Base-by-base conservation (phyloP, 2,113 vertebrate genomes). In the Australoheros scitulus region DNA sequence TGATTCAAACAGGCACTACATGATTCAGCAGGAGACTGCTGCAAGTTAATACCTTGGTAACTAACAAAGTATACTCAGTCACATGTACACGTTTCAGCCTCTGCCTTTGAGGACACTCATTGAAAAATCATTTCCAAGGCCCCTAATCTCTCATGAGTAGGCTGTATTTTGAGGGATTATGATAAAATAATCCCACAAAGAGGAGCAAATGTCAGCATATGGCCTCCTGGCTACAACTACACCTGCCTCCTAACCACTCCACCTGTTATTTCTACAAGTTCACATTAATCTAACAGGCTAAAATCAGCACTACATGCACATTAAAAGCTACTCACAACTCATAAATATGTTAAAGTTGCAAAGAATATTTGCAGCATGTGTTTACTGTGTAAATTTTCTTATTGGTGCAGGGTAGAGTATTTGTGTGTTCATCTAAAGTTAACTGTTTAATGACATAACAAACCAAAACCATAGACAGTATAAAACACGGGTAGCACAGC, bases 21-120 rank as follows among this genome's bases (percentile, higher is more conserved):
- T 97, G 83, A 95, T 97, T 88, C 97, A 97, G 89, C 97, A 97
- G 93, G 96, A 97, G 94, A 96, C 97, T 2, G 96, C 97, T 82
- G 96, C 97, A 83, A 98, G 97, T 96, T 98, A 97, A 97, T 97
- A 26, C 77, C 86, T 86, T 86, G 92, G 93, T 94, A 89, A 87
- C 15, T 13, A 63, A 17, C 47, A 57, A 77, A n/a, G 3, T 11
- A 34, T 22, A 70, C 68, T 38, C 14, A 65, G 13, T 64, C 15
- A n/a, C 9, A 20, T 24, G 43, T 26, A 52, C 70, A 52, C 32
- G 72, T 70, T 29, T 57, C 32, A n/a, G 32, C 11, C 14, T 14
- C 7, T 38, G 3, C 3, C n/a, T 22, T 38, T 60, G 36, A 8
- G 0, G 22, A 76, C 34, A 59, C n/a, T 26, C 2, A 4, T 2